phyloP scores from a whole-genome alignment of 1,140 invertebrate genomes.

The Caerostris extrusa region DNA sequence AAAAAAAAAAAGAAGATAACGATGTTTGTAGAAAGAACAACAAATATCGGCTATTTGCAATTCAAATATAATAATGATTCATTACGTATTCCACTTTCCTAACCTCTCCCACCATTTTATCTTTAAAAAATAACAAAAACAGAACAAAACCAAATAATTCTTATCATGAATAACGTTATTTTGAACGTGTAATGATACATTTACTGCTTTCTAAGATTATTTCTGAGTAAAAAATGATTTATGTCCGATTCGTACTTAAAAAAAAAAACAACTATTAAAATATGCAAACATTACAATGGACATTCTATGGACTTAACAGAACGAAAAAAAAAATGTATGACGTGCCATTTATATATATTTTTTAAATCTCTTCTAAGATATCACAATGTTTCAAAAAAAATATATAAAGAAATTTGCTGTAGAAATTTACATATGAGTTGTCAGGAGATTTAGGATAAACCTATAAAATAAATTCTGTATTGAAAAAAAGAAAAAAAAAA shows the following conservation, averaged over 20 bases:
- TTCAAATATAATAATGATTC: conserved; percentile 13
- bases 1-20: background rate
- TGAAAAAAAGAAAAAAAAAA: background rate
- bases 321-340: background rate
- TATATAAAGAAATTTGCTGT: background rate
- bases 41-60: background rate
- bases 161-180: background rate
- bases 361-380: background rate
- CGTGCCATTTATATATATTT: no score
- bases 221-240: background rate
- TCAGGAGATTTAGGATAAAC: conserved; percentile 27
- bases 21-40: background rate
- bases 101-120: background rate
- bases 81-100: background rate
- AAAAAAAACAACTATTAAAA: background rate
- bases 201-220: background rate
- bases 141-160: background rate
- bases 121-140: background rate
- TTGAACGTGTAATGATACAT: background rate
- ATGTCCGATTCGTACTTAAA: background rate
- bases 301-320: background rate
- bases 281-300: background rate
- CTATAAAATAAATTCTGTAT: background rate
- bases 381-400: background rate
- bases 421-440: conserved; percentile 28